Conservation (phyloP, 2,888 invertebrate genomes). For the Synergus gifuensis region DNA sequence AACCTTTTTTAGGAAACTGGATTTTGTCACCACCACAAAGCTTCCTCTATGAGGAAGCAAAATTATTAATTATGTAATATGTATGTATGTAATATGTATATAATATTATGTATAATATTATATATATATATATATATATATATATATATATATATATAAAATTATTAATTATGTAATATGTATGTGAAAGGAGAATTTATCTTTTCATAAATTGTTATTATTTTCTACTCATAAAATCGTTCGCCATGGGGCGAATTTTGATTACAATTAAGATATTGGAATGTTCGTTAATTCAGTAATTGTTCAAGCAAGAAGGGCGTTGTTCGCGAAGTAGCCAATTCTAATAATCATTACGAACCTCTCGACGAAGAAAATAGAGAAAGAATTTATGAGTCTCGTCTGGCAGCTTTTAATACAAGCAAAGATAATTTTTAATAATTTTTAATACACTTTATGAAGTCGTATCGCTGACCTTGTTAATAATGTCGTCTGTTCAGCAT, state of each 20-base stretch:
- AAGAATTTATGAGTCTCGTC: constrained; percentile 21
- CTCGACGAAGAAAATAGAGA: constrained; percentile 33
- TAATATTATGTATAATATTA: too few species aligned
- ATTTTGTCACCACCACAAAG: too few species aligned
- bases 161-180: too few species aligned
- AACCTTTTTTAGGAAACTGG: too few species aligned
- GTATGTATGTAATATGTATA: too few species aligned
- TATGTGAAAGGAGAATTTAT: too few species aligned
- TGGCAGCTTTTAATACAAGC: constrained; percentile 31
- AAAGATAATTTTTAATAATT: constrained; percentile 41
- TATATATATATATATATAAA: too few species aligned
- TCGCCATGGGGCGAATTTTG: background rate
- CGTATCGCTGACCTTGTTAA: constrained; percentile 14
- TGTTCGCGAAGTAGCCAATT: constrained; percentile 28
- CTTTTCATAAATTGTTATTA: background rate
- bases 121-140: too few species aligned
- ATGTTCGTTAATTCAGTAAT: constrained; percentile 39
- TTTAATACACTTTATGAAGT: constrained; percentile 21
- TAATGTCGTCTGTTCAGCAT: constrained; percentile 32
- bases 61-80: too few species aligned
- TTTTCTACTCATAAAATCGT: background rate
- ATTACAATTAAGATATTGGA: constrained; percentile 37
- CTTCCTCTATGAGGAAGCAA: too few species aligned
- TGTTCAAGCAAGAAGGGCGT: constrained; percentile 20
- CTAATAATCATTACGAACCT: constrained; percentile 34